Evolutionary conservation across 2,888 invertebrate species (phyloP).

Genomic region (Lycia hirtaria): DNA sequence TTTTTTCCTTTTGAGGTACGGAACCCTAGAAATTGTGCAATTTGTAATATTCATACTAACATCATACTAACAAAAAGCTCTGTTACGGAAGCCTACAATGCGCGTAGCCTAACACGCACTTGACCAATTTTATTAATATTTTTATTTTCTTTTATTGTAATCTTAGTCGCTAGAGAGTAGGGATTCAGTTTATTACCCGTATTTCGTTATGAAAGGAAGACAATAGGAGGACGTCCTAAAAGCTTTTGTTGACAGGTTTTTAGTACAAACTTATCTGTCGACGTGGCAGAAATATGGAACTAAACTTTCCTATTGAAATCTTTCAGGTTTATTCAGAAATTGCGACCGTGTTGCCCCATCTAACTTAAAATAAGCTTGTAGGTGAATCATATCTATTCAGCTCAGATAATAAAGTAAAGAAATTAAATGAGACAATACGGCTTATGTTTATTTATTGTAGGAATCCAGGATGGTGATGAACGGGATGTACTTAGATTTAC

Average conservation of each 20-base stretch:
- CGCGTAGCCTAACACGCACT: too few relatives aligned
- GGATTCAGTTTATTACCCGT: not conserved
- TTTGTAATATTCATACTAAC: too few relatives aligned
- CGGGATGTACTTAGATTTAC: too few relatives aligned
- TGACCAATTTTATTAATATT: too few relatives aligned
- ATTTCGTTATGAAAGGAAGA: slow-evolving; percentile 3
- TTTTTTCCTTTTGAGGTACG: too few relatives aligned
- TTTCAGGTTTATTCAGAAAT: not conserved
- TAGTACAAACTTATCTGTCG: not conserved
- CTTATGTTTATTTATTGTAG: not conserved
- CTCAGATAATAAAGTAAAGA: slow-evolving; percentile 1
- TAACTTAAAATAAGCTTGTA: not conserved
- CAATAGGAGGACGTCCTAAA: not conserved
- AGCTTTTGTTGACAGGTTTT: slow-evolving; percentile 7
- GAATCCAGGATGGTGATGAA: too few relatives aligned
- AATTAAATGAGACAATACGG: slow-evolving; percentile 4
- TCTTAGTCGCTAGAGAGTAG: not conserved
- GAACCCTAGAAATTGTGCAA: too few relatives aligned
- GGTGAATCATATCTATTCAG: not conserved
- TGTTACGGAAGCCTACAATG: too few relatives aligned
- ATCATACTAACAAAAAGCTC: too few relatives aligned
- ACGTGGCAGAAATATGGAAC: not conserved
- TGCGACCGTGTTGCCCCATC: not conserved
- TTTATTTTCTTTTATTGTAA: not conserved
- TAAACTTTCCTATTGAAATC: not conserved